Evolutionary conservation across 2,113 vertebrate genomes (phyloP).

Genomic region (Verasper variegatus): DNA sequence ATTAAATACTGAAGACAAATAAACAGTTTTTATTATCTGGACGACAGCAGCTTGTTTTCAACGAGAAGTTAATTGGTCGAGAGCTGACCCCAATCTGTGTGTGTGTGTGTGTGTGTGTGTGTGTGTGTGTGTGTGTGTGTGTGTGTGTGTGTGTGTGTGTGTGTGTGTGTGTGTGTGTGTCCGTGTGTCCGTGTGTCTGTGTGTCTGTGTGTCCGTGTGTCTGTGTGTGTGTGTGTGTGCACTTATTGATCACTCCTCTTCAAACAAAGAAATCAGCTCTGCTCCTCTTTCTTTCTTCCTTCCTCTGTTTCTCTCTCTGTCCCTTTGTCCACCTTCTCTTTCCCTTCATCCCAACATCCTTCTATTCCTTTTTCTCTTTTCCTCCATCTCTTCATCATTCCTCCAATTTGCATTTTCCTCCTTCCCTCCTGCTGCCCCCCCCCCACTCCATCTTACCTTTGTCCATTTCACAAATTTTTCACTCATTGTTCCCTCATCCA

Average conservation of each 20-base stretch:
- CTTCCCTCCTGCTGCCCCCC: no score
- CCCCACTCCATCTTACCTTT: background rate
- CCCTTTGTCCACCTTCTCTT: background rate
- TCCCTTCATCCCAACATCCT: background rate
- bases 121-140: background rate
- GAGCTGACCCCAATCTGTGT: constrained; percentile 13
- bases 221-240: background rate
- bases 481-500: background rate
- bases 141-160: no score
- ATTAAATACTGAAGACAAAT: background rate
- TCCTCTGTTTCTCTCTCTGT: no score
- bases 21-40: background rate
- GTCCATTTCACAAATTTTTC: no score
- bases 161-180: background rate
- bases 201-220: no score
- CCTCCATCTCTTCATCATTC: background rate
- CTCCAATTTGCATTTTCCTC: background rate
- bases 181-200: no score
- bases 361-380: background rate
- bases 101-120: background rate
- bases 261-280: constrained; percentile 29
- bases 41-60: background rate
- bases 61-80: constrained; percentile 4
- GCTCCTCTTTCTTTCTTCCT: background rate
- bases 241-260: constrained; percentile 23